phyloP scores from a whole-genome alignment of 2,888 invertebrate species.

The Zygogramma bicolorata region DNA sequence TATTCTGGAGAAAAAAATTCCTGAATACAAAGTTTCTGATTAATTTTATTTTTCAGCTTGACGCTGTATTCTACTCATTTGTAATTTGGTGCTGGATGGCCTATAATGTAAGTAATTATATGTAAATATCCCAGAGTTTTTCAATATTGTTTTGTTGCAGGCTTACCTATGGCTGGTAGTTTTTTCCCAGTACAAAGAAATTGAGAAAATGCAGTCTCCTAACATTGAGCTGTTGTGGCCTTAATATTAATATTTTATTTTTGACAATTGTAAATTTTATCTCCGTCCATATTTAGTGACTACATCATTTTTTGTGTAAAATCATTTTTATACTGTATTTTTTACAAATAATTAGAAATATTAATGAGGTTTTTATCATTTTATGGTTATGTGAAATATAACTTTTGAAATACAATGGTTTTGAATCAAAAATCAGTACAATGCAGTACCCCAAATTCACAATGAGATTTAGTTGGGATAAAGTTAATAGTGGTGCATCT shows the following conservation, averaged over 20 bases:
- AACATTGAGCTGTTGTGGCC: slow-evolving; percentile 85
- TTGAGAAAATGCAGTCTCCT: slow-evolving; percentile 85
- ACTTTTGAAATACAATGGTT: not conserved
- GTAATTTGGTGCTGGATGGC: slow-evolving; percentile 86
- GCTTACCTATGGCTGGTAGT: slow-evolving; percentile 90
- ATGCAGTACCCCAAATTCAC: no score
- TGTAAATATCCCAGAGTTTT: not conserved
- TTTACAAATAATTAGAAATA: not conserved
- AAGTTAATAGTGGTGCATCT: no score
- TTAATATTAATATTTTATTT: slow-evolving; percentile 56
- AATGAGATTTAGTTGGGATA: no score
- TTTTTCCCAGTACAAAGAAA: slow-evolving; percentile 85
- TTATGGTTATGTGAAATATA: not conserved
- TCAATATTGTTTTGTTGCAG: slow-evolving; percentile 69
- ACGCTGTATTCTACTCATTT: slow-evolving; percentile 82
- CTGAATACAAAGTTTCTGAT: not conserved
- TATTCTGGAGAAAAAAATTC: not conserved
- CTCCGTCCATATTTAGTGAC: slow-evolving; percentile 37
- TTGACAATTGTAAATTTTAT: not conserved
- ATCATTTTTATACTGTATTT: slow-evolving; percentile 2
- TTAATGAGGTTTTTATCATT: not conserved
- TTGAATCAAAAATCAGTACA: not conserved
- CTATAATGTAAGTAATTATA: slow-evolving; percentile 78
- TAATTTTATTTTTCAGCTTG: slow-evolving; percentile 72
- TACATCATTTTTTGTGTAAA: slow-evolving; percentile 11